A percentile compares a stretch with the other conserved stretches of the same genome.
phyloP scores from a whole-genome alignment of 2,888 invertebrate species.

The Pandemis cinnamomeana region DNA sequence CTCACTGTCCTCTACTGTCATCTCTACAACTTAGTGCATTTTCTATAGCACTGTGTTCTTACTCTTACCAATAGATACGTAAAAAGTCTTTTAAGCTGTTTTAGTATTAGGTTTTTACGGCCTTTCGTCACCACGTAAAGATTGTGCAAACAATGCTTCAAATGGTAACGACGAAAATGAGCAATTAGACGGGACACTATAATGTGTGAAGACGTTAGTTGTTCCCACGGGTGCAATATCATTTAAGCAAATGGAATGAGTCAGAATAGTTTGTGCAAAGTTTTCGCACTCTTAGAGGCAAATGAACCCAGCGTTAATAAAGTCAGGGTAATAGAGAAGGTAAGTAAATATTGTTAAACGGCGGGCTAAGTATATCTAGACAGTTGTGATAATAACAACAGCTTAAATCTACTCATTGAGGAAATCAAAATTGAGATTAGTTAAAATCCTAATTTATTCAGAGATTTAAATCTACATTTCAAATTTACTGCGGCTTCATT shows the following conservation, averaged over 20 bases:
- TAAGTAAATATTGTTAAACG: not conserved
- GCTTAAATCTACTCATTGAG: not conserved
- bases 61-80: not conserved
- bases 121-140: not conserved
- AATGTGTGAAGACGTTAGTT: slow-evolving; percentile 57
- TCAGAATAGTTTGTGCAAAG: slow-evolving; percentile 22
- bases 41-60: slow-evolving; percentile 22
- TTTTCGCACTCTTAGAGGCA: slow-evolving; percentile 20
- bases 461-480: too few relatives aligned
- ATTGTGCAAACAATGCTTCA: slow-evolving; percentile 22
- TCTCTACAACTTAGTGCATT: slow-evolving; percentile 23
- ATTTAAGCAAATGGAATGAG: slow-evolving; percentile 22
- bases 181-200: slow-evolving; percentile 64
- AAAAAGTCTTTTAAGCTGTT: not conserved
- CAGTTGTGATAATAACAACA: not conserved
- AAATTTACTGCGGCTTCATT: too few relatives aligned
- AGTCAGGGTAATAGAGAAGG: not conserved
- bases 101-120: not conserved
- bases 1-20: slow-evolving; percentile 20
- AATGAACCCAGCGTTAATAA: slow-evolving; percentile 11
- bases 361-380: not conserved
- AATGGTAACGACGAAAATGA: slow-evolving; percentile 46
- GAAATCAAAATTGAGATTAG: not conserved
- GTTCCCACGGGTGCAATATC: slow-evolving; percentile 55
- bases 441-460: too few relatives aligned